Conservation (phyloP, 2,888 invertebrate genomes). For the Ichneumoninae sp. region DNA sequence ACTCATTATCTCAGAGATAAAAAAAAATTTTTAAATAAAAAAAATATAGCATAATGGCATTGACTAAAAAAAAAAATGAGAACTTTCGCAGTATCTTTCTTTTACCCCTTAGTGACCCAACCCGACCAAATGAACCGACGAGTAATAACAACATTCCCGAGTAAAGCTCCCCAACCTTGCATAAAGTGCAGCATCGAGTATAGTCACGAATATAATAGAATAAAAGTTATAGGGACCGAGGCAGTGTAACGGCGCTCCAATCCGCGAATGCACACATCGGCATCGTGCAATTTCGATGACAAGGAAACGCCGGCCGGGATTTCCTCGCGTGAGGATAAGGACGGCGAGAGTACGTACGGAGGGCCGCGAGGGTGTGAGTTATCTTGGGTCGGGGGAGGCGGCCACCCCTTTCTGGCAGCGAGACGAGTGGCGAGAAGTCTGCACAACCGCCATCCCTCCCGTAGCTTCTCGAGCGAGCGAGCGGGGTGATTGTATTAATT, state of each 20-base stretch:
- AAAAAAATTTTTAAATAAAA: too few species aligned
- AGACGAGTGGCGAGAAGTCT: conserved; percentile 58
- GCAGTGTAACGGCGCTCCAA: neutral
- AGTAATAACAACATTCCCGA: too few species aligned
- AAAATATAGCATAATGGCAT: too few species aligned
- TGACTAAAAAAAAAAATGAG: too few species aligned
- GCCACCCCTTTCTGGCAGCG: conserved; percentile 43
- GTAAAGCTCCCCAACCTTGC: too few species aligned
- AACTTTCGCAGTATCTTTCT: too few species aligned
- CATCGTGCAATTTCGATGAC: conserved; percentile 79
- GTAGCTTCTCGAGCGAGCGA: conserved; percentile 38
- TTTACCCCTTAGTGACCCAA: too few species aligned
- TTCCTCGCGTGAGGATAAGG: neutral
- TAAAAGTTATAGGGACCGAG: neutral
- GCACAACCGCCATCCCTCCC: conserved; percentile 21
- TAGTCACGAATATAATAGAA: neutral
- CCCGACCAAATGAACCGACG: too few species aligned
- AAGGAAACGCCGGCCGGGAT: conserved; percentile 70
- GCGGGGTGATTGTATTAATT: conserved; percentile 81
- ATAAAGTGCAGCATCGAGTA: too few species aligned
- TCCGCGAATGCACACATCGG: conserved; percentile 35
- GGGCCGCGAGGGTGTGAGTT: conserved; percentile 67
- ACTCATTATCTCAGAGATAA: too few species aligned
- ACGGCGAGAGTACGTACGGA: neutral
- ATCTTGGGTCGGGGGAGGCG: conserved; percentile 67